phyloP scores from a whole-genome alignment of 2,888 invertebrate genomes.

The Trichopoda pennipes region DNA sequence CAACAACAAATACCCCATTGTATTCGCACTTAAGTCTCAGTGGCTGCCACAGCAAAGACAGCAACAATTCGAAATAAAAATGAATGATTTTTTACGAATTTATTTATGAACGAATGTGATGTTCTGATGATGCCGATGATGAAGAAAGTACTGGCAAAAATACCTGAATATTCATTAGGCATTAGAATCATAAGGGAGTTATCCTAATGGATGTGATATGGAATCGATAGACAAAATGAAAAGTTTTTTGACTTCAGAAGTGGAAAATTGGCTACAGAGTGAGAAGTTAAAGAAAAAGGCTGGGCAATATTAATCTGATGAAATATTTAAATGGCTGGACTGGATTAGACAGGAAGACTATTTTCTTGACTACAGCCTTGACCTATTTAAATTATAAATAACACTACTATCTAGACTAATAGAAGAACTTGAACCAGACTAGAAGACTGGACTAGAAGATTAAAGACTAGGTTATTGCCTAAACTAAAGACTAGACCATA shows the following conservation, averaged over 20 bases:
- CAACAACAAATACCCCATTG: constrained; percentile 24
- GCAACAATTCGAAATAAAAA: constrained; percentile 31
- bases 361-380: too few relatives aligned
- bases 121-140: background rate
- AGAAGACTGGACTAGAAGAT: too few relatives aligned
- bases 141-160: constrained; percentile 14
- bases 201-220: background rate
- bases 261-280: too few relatives aligned
- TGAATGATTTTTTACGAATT: constrained; percentile 38
- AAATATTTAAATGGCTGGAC: too few relatives aligned
- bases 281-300: too few relatives aligned
- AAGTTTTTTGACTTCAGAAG: background rate
- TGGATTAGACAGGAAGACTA: too few relatives aligned
- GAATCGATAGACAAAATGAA: background rate
- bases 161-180: background rate
- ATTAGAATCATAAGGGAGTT: background rate
- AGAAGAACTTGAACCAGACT: too few relatives aligned
- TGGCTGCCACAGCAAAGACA: constrained; percentile 22
- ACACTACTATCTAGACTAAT: too few relatives aligned
- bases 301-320: too few relatives aligned
- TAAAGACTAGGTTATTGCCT: too few relatives aligned
- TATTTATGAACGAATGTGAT: constrained; percentile 24
- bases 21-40: background rate
- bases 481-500: too few relatives aligned
- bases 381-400: too few relatives aligned